Base-by-base conservation (phyloP, 2,113 vertebrate genomes). In the Vombatus ursinus region DNA sequence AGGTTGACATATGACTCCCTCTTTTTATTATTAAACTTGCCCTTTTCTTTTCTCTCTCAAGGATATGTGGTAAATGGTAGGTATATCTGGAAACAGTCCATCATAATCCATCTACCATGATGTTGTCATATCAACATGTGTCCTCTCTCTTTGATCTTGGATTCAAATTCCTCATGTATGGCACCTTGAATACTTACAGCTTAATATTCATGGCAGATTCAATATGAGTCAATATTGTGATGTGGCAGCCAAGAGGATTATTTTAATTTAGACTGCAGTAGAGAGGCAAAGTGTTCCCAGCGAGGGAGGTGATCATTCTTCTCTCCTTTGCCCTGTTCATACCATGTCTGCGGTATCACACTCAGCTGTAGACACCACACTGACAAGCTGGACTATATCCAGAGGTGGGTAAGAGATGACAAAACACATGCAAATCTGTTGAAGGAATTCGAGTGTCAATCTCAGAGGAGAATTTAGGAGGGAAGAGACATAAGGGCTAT, bases 91-190 rank as follows among this genome's bases (percentile, higher is more conserved):
- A 44, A 44, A 77, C 68, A 77, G 37, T 44, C 16, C 37, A 77
- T 22, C 61, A 37, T 14, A 44, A 4, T 77, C 37, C 16, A 77
- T 22, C 37, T 77, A 77, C 1, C 14, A 44, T 44, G n/a, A n/a
- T 92, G 44, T 14, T 95, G 47, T 84, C 44, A 53, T 2, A n/a
- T 89, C 37, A 53, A 16, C 8, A 2, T 22, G 93, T 22, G 77
- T 68, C 57, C n/a, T 92, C 84, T 61, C 44, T 91, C 28, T 93
- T 94, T 92, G 53, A 6, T 52, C 37, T 96, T 52, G 53, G 57
- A 93, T 49, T 93, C 84, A 53, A 94, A 96, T 97, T 91, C 48
- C 52, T 25, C 48, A 93, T n/a, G 47, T 0, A 94, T 22, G 37
- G 90, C 47, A 91, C 50, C 9, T 90, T 90, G 53, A 57, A 49